Evolutionary conservation across 2,797 vertebrate genomes (phyloP).

Genomic region (Echeneis naucrates): DNA sequence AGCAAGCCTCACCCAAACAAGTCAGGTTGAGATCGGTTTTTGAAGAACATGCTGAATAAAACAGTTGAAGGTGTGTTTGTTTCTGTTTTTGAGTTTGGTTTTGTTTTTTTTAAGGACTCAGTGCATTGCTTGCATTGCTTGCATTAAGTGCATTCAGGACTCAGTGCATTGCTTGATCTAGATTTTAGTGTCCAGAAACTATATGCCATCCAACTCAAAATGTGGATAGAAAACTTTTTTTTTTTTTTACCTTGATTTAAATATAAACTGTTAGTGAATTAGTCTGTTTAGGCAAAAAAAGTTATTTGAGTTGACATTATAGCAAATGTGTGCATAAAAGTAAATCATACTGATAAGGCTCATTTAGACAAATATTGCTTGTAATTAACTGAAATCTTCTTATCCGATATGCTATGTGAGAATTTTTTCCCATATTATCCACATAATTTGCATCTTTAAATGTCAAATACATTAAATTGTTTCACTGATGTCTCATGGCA

Average conservation of each 20-base stretch:
- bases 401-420: not conserved
- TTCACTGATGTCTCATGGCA: slow-evolving; percentile 5
- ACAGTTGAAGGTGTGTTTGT: too few relatives aligned
- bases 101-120: too few relatives aligned
- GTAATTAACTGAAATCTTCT: not conserved
- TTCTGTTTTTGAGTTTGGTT: too few relatives aligned
- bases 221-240: not conserved
- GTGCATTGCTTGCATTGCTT: too few relatives aligned
- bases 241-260: too few relatives aligned
- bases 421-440: not conserved
- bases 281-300: not conserved
- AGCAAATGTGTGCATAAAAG: not conserved
- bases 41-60: not conserved
- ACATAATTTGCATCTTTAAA: not conserved
- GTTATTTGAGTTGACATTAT: not conserved
- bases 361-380: not conserved
- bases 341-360: not conserved
- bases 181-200: not conserved
- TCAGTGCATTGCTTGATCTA: not conserved
- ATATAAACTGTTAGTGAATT: not conserved
- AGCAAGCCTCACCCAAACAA: slow-evolving; percentile 9
- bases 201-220: not conserved
- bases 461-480: slow-evolving; percentile 9
- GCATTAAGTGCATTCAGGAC: too few relatives aligned
- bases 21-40: not conserved